Evolutionary conservation across 2,888 invertebrate species (phyloP).

Genomic region (Melanophora roralis): DNA sequence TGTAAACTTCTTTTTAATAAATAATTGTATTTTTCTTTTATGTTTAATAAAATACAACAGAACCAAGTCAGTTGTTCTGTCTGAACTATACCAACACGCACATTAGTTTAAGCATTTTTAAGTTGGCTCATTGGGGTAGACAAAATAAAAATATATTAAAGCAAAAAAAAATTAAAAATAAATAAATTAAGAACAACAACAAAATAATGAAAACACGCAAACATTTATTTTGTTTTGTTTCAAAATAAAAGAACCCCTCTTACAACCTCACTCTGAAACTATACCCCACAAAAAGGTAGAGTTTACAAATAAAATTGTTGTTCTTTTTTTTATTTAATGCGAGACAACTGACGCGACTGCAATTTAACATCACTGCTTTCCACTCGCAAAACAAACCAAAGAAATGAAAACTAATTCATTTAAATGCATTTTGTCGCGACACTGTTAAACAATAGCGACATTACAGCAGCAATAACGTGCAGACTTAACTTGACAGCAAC

Average conservation of each 20-base stretch:
- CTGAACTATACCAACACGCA: slow-evolving; percentile 21
- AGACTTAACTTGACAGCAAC: background rate
- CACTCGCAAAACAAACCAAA: slow-evolving; percentile 24
- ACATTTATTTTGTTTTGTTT: slow-evolving; percentile 16
- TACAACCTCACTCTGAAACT: background rate
- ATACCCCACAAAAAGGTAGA: background rate
- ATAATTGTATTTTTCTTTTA: slow-evolving; percentile 32
- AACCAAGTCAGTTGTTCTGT: slow-evolving; percentile 25
- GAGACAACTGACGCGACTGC: slow-evolving; percentile 69
- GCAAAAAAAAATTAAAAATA: background rate
- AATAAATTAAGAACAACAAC: background rate
- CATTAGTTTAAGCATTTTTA: slow-evolving; percentile 37
- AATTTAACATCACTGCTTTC: slow-evolving; percentile 52
- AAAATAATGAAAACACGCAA: slow-evolving; percentile 25
- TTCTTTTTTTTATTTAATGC: slow-evolving; percentile 1
- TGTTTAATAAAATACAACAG: slow-evolving; percentile 31
- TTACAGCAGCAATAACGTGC: slow-evolving; percentile 28
- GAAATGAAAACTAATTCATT: slow-evolving; percentile 70
- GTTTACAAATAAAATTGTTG: background rate
- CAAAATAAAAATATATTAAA: slow-evolving; percentile 41
- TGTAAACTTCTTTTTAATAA: no score
- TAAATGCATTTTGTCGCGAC: slow-evolving; percentile 76
- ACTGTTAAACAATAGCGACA: slow-evolving; percentile 60
- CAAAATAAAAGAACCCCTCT: slow-evolving; percentile 3
- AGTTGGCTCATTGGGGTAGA: slow-evolving; percentile 20